Evolutionary conservation across 1,140 invertebrate species (phyloP), one percentile per base, ranked within the genome.

Genomic region (Calycopis cecrops): DNA sequence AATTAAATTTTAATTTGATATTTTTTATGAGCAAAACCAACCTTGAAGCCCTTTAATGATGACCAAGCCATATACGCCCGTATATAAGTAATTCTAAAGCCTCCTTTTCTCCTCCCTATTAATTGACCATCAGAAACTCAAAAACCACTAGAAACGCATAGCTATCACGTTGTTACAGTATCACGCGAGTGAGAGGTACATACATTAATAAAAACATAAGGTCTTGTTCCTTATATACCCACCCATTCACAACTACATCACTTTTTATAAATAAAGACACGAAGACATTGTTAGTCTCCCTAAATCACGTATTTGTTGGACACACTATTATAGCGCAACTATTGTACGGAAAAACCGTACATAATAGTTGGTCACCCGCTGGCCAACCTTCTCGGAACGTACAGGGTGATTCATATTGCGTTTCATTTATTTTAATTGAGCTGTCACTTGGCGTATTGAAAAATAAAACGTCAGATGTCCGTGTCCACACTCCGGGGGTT

Each of bases 391-490:
- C 67, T 59, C 12, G 47, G 71, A 71, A 56, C 59, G 57, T 55
- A 65, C 67, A 63, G 67, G 61, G 35, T 71, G 68, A 67, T 65
- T 67, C 71, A 68, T 60, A 57, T 69, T 71, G 58, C 55, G 55
- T 63, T 66, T 59, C 67, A 62, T 69, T 67, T 71, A 69, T 69
- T 69, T 72, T 70, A 73, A 73, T 73, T 71, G 71, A 73, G 64
- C 65, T 69, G 68, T 73, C 71, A 64, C 57, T 64, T 57, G 55
- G 55, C 37, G 56, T 63, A 63, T 61, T 63, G 59, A 66, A 69
- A 71, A 64, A 66, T 67, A 66, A 69, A 67, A 71, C 48, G 58
- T 65, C 58, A 44, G 55, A 51, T 35, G 54, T 51, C 57, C 53
- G 54, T 64, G 54, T 69, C 51, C 50, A 62, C 66, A 37, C 66